A percentile compares a stretch with the other conserved stretches of the same genome.
Conservation (phyloP, 2,797 vertebrate species). For the Benthosema pterotum region DNA sequence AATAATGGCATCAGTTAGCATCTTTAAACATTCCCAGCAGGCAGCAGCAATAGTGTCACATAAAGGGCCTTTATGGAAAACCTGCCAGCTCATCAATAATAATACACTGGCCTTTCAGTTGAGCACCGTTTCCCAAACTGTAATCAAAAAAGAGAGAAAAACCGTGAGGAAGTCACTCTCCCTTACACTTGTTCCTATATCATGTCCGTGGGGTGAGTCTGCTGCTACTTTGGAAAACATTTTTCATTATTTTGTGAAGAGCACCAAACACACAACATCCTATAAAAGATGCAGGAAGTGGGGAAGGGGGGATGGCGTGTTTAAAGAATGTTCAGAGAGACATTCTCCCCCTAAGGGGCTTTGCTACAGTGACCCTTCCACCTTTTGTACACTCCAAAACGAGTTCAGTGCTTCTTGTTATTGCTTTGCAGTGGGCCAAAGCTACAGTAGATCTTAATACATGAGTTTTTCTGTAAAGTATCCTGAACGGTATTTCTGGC, state of each 20-base stretch:
- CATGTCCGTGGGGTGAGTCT: neutral
- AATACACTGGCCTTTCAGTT: no score
- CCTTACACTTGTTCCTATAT: neutral
- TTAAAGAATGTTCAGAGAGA: neutral
- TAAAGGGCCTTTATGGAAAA: no score
- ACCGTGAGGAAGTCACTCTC: neutral
- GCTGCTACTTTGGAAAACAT: neutral
- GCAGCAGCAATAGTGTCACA: no score
- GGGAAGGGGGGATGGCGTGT: neutral
- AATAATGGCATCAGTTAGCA: no score
- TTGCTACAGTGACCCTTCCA: conserved; percentile 30
- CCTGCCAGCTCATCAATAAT: no score
- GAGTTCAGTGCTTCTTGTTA: conserved; percentile 23
- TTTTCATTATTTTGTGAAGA: neutral
- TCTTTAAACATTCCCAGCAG: no score
- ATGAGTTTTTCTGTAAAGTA: conserved; percentile 15
- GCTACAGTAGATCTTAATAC: conserved; percentile 7
- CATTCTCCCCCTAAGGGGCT: conserved; percentile 12
- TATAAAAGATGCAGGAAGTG: neutral
- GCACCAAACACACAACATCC: conserved; percentile 7
- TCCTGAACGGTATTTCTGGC: conserved; percentile 25
- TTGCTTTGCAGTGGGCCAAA: conserved; percentile 33
- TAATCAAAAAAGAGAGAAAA: no score
- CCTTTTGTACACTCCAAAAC: conserved; percentile 23
- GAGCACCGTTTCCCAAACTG: no score